Evolutionary conservation across 2,888 invertebrate species (phyloP).

Genomic region (Arctia plantaginis): DNA sequence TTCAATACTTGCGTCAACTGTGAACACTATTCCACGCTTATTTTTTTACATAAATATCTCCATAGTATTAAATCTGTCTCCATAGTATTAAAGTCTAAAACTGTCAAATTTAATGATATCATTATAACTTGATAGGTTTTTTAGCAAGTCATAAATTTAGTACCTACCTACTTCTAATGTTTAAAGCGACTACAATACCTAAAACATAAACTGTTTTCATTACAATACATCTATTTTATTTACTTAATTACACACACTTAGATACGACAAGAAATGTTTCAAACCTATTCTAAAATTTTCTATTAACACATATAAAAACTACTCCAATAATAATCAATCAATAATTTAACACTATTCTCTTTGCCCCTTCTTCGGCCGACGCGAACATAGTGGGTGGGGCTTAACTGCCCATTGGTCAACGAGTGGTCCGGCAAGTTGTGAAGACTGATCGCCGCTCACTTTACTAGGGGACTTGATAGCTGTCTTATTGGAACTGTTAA

Average conservation of each 20-base stretch:
- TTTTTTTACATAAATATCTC: not conserved
- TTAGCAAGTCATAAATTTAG: no score
- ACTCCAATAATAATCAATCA: conserved; percentile 17
- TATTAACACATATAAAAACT: not conserved
- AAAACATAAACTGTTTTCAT: not conserved
- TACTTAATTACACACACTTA: not conserved
- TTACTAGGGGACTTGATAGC: not conserved
- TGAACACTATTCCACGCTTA: not conserved
- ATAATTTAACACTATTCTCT: conserved; percentile 17
- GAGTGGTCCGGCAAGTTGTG: conserved; percentile 28
- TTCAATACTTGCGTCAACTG: not conserved
- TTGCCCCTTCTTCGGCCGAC: conserved; percentile 52
- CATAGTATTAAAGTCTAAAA: not conserved
- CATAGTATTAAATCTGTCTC: no score
- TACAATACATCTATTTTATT: not conserved
- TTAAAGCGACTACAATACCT: not conserved
- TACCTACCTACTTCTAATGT: not conserved
- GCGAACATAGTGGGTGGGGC: conserved; percentile 69
- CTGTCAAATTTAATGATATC: not conserved
- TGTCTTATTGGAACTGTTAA: conserved; percentile 11
- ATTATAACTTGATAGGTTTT: no score
- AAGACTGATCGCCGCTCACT: conserved; percentile 7
- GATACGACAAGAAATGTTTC: not conserved
- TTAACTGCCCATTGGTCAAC: conserved; percentile 71
- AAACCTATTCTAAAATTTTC: not conserved